Conservation (phyloP, 2,888 invertebrate species). For the Julus scanicus region DNA sequence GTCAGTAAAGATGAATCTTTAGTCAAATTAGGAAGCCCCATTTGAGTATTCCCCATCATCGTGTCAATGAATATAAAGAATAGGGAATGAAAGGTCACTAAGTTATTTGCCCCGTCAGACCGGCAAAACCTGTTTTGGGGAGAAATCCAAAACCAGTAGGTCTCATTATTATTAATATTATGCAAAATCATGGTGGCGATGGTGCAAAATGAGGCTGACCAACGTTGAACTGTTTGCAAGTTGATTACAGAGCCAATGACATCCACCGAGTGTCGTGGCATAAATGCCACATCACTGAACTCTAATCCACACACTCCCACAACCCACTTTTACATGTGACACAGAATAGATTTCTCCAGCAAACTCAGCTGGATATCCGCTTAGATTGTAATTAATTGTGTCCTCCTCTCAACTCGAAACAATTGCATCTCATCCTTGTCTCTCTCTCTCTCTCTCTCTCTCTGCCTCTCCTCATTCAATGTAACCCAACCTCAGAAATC, state of each 20-base stretch:
- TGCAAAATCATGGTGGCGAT: slow-evolving; percentile 10
- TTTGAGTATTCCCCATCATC: not conserved
- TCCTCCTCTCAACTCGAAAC: slow-evolving; percentile 54
- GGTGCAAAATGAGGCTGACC: slow-evolving; percentile 2
- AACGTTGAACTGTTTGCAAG: not conserved
- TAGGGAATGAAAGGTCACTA: not conserved
- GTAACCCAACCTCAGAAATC: slow-evolving; percentile 44
- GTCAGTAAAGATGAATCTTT: too few species aligned
- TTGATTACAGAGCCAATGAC: slow-evolving; percentile 17
- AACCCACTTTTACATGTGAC: not conserved
- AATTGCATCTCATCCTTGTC: slow-evolving; percentile 20
- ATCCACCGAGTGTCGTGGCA: slow-evolving; percentile 8
- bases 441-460: too few species aligned
- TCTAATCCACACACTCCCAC: slow-evolving; percentile 6
- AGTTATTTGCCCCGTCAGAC: not conserved
- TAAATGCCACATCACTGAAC: not conserved
- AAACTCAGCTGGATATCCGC: slow-evolving; percentile 49
- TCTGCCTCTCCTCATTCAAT: not conserved
- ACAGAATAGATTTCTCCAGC: slow-evolving; percentile 35
- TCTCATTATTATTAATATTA: slow-evolving; percentile 6
- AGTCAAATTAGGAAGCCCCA: too few species aligned
- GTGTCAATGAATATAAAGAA: not conserved
- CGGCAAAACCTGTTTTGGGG: not conserved
- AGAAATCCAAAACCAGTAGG: slow-evolving; percentile 11
- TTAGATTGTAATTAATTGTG: slow-evolving; percentile 53